Evolutionary conservation across 2,888 invertebrate genomes (phyloP).

Genomic region (Drosophila picticornis): DNA sequence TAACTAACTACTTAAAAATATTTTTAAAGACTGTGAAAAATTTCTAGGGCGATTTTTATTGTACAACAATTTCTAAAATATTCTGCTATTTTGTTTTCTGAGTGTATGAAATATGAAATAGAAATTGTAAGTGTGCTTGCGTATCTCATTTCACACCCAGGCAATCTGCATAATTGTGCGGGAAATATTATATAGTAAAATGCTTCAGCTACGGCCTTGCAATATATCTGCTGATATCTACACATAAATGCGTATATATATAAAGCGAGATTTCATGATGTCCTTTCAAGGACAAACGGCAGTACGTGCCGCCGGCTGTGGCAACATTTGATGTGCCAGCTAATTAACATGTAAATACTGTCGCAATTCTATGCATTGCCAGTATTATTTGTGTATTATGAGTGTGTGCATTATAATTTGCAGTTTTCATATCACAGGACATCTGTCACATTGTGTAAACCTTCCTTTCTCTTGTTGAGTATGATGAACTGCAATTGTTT

Average conservation of each 20-base stretch:
- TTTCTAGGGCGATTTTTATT: background rate
- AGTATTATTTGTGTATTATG: slow-evolving; percentile 13
- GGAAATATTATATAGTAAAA: slow-evolving; percentile 52
- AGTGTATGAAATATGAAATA: background rate
- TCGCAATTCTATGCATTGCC: slow-evolving; percentile 53
- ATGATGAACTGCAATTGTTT: slow-evolving; percentile 50
- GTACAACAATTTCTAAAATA: background rate
- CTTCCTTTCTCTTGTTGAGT: slow-evolving; percentile 7
- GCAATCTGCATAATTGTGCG: slow-evolving; percentile 78
- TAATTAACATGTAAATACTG: slow-evolving; percentile 75
- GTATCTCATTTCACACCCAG: slow-evolving; percentile 19
- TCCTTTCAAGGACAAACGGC: slow-evolving; percentile 65
- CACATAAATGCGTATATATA: background rate
- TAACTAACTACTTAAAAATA: background rate
- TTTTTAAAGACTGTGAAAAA: no score
- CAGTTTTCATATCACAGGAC: slow-evolving; percentile 34
- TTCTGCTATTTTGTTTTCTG: background rate
- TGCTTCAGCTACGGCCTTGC: slow-evolving; percentile 49
- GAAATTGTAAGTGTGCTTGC: slow-evolving; percentile 2
- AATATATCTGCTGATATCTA: slow-evolving; percentile 41
- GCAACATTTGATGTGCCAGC: slow-evolving; percentile 60
- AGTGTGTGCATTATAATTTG: slow-evolving; percentile 33
- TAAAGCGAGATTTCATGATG: slow-evolving; percentile 35
- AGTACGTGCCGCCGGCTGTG: slow-evolving; percentile 22
- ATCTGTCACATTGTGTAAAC: slow-evolving; percentile 53